These are phyloP conservation scores for Caenorhabditis virilis DNA, from an alignment of 2,888 invertebrate species.

Conservation along the genomic window DNA sequence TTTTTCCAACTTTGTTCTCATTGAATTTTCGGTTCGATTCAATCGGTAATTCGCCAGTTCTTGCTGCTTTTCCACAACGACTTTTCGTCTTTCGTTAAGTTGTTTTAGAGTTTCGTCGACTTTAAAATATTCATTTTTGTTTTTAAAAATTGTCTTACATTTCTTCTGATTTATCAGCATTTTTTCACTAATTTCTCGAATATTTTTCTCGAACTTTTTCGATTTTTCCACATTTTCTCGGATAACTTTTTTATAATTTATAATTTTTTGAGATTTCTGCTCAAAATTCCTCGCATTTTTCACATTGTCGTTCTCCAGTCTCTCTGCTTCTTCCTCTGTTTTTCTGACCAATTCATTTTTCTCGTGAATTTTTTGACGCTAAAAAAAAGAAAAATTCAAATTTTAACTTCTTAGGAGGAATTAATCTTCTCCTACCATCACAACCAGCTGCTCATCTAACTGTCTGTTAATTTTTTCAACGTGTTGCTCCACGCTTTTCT, in stretches of 20 bases:
- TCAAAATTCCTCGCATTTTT: slow-evolving; percentile 7
- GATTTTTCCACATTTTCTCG: slow-evolving; percentile 2
- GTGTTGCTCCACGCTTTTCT: slow-evolving; percentile 29
- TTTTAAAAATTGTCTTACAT: too few relatives aligned
- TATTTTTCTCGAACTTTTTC: background rate
- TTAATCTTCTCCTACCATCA: slow-evolving; percentile 7
- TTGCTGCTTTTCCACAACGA: slow-evolving; percentile 10
- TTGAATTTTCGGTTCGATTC: slow-evolving; percentile 26
- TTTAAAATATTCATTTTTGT: too few relatives aligned
- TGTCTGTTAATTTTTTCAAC: slow-evolving; percentile 27
- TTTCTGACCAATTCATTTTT: slow-evolving; percentile 10
- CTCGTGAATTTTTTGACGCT: slow-evolving; percentile 7
- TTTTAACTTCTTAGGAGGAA: too few relatives aligned
- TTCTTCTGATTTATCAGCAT: background rate
- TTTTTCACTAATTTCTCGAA: slow-evolving; percentile 2
- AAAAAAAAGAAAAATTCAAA: too few relatives aligned
- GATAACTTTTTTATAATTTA: background rate
- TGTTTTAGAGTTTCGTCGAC: slow-evolving; percentile 24
- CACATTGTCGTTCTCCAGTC: slow-evolving; percentile 10
- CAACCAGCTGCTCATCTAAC: slow-evolving; percentile 17
- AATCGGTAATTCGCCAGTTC: slow-evolving; percentile 17
- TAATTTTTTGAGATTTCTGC: background rate
- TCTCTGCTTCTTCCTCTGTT: slow-evolving; percentile 16
- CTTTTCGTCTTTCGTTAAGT: slow-evolving; percentile 18
- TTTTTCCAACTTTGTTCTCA: slow-evolving; percentile 17